Evolutionary conservation across 2,888 invertebrate species (phyloP).

Genomic region (Beris morrisii): DNA sequence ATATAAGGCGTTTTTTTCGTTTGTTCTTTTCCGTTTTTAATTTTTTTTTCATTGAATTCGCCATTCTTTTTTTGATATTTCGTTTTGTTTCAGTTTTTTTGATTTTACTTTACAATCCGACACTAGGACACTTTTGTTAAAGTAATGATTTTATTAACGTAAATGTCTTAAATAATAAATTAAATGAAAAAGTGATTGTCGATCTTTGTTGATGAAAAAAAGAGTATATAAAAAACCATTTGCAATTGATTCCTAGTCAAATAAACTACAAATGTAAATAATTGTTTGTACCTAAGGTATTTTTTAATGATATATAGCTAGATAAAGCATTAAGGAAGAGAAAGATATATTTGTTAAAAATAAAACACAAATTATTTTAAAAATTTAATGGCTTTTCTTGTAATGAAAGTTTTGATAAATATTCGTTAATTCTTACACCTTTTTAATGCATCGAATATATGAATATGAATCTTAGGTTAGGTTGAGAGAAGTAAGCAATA

Average conservation of each 20-base stretch:
- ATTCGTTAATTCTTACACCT: too few species aligned
- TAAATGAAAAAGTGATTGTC: background rate
- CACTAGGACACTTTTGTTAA: background rate
- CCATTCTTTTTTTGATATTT: too few species aligned
- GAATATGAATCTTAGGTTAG: too few species aligned
- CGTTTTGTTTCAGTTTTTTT: background rate
- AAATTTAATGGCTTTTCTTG: background rate
- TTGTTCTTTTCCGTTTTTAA: too few species aligned
- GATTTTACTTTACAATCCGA: conserved; percentile 1
- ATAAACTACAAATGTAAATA: conserved; percentile 16
- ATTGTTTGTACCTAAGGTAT: conserved; percentile 32
- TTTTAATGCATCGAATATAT: too few species aligned
- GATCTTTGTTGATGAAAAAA: conserved; percentile 1
- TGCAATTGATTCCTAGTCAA: conserved; percentile 39
- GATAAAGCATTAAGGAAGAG: conserved; percentile 11
- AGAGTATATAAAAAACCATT: conserved; percentile 18
- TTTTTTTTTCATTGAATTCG: too few species aligned
- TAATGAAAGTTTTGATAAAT: background rate
- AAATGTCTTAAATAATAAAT: background rate
- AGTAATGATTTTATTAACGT: background rate
- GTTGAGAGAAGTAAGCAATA: too few species aligned
- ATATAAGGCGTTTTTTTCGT: too few species aligned
- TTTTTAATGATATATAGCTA: conserved; percentile 20
- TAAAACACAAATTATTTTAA: conserved; percentile 15
- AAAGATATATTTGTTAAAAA: conserved; percentile 31